Conservation (phyloP, 2,113 vertebrate genomes). For the Brachirus orientalis region DNA sequence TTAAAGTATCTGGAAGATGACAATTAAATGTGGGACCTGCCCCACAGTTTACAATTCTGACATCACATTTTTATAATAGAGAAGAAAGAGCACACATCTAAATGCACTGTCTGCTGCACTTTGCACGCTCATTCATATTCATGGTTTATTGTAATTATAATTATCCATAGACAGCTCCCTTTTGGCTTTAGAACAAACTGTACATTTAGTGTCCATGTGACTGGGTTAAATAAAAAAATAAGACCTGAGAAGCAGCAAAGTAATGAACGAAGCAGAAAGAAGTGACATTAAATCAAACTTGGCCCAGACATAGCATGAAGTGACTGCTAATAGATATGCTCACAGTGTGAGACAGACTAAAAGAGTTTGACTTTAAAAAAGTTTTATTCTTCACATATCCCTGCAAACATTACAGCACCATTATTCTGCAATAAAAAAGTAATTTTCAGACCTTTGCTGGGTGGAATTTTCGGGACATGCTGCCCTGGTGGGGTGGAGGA, state of each 20-base stretch:
- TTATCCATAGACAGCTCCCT: not conserved
- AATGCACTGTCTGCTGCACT: not conserved
- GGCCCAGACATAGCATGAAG: not conserved
- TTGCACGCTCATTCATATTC: not conserved
- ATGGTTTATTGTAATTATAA: not conserved
- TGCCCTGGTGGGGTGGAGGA: conserved; percentile 81
- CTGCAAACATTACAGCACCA: not conserved
- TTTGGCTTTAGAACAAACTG: not conserved
- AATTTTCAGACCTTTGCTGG: conserved; percentile 85
- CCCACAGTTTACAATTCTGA: not conserved
- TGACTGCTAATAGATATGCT: conserved; percentile 16
- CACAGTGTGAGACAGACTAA: not conserved
- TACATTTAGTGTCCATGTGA: not conserved
- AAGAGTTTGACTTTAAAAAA: conserved; percentile 11
- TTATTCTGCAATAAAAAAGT: not conserved
- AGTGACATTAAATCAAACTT: conserved; percentile 23
- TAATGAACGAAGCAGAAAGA: conserved; percentile 32
- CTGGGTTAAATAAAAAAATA: not conserved
- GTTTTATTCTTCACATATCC: not conserved
- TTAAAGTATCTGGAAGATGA: not conserved
- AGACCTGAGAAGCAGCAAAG: conserved; percentile 12
- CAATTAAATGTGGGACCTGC: not conserved
- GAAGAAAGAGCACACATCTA: not conserved
- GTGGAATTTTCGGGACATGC: conserved; percentile 80
- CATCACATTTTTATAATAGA: not conserved